Conservation (phyloP, 2,797 vertebrate species). For the Petrocephalus schoutedeni region DNA sequence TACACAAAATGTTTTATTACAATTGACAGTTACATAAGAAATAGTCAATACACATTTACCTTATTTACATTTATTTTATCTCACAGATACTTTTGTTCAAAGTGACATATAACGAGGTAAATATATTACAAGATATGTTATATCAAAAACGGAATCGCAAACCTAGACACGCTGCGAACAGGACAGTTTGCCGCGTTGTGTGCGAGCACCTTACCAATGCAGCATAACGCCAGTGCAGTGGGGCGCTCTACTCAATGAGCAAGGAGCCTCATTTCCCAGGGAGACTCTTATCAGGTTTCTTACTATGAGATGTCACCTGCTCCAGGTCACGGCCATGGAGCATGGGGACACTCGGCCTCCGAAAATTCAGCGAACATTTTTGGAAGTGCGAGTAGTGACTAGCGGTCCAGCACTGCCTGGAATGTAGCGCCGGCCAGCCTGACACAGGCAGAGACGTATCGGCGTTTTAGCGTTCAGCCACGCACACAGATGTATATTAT, state of each 20-base stretch:
- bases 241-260: conserved; percentile 16
- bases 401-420: conserved; percentile 3
- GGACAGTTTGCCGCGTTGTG: conserved; percentile 22
- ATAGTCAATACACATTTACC: background rate
- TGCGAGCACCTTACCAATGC: conserved; percentile 20
- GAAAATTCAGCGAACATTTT: background rate
- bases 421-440: background rate
- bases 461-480: background rate
- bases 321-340: conserved; percentile 43
- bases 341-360: conserved; percentile 21
- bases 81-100: background rate
- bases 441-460: background rate
- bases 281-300: conserved; percentile 37
- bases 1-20: background rate
- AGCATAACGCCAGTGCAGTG: conserved; percentile 45
- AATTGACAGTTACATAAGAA: background rate
- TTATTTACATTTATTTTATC: background rate
- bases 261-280: conserved; percentile 18
- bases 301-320: conserved; percentile 29
- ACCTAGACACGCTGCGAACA: background rate
- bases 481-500: background rate
- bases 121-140: background rate
- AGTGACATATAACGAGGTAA: background rate
- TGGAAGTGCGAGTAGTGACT: background rate
- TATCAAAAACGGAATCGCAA: background rate